phyloP scores from a whole-genome alignment of 1,140 invertebrate species.

The Sycophila sp. region DNA sequence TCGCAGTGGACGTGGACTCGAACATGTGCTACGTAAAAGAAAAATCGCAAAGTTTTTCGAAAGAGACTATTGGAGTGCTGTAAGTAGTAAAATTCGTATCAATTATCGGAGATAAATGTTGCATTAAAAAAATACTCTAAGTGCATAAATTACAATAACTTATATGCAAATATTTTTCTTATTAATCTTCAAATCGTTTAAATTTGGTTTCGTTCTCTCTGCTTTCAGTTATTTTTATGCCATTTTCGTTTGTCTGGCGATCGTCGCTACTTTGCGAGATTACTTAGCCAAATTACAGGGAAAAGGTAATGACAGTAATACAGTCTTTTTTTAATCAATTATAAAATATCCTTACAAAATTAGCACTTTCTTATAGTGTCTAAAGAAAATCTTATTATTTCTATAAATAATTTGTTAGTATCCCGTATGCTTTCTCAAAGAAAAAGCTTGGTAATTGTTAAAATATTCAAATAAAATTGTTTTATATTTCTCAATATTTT shows the following conservation, averaged over 20 bases:
- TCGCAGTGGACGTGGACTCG: slow-evolving; percentile 69
- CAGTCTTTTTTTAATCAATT: no score
- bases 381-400: no score
- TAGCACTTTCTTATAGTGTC: no score
- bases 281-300: slow-evolving; percentile 50
- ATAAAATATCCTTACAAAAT: no score
- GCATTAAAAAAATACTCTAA: no score
- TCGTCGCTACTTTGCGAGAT: slow-evolving; percentile 59
- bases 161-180: neutral
- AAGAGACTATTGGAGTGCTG: slow-evolving; percentile 63
- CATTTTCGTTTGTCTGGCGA: slow-evolving; percentile 56
- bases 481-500: no score
- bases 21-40: slow-evolving; percentile 70
- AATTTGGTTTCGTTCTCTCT: slow-evolving; percentile 52
- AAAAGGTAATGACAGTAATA: slow-evolving; percentile 50
- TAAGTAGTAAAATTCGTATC: slow-evolving; percentile 44
- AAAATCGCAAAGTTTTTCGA: slow-evolving; percentile 55
- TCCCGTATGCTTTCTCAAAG: no score
- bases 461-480: no score
- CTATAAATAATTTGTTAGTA: no score
- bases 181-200: slow-evolving; percentile 56
- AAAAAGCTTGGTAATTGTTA: no score
- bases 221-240: slow-evolving; percentile 60
- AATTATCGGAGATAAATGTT: no score
- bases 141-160: neutral